These are phyloP conservation scores for Daboia siamensis DNA, from an alignment of 2,113 vertebrate species.

Conservation along the genomic window DNA sequence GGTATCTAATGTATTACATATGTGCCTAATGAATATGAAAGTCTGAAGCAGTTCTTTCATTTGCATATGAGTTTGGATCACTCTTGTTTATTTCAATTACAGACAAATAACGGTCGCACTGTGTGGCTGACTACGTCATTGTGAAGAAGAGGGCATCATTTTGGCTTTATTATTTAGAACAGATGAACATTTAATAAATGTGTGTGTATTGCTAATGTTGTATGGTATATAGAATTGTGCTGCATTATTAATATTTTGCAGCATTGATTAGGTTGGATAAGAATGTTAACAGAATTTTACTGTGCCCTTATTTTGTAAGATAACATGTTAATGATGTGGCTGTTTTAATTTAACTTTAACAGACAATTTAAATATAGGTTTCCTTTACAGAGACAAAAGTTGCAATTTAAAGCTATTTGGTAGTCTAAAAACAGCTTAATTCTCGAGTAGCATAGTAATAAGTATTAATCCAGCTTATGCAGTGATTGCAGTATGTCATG, in stretches of 20 bases:
- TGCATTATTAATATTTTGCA: conserved; percentile 32
- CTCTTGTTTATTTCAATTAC: background rate
- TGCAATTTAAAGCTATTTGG: conserved; percentile 80
- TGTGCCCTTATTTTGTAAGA: conserved; percentile 66
- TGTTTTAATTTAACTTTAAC: conserved; percentile 75
- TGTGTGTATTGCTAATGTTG: background rate
- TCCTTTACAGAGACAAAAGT: conserved; percentile 80
- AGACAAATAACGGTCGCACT: background rate
- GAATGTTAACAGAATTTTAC: conserved; percentile 60
- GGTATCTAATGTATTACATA: conserved; percentile 1
- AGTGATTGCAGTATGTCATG: conserved; percentile 79
- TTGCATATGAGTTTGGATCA: background rate
- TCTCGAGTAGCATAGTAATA: conserved; percentile 76
- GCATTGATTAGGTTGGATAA: conserved; percentile 57
- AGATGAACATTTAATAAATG: background rate
- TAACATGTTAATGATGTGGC: conserved; percentile 72
- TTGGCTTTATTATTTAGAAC: conserved; percentile 3
- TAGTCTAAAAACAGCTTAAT: conserved; percentile 82
- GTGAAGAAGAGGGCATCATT: background rate
- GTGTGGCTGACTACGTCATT: conserved; percentile 10
- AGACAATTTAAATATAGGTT: conserved; percentile 79
- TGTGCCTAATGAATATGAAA: conserved; percentile 37
- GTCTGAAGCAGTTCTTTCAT: conserved; percentile 10
- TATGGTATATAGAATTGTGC: background rate
- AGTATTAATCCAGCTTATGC: conserved; percentile 80